These are phyloP conservation scores for Fratercula arctica DNA, from an alignment of 2,797 vertebrate species.

Conservation along the genomic window DNA sequence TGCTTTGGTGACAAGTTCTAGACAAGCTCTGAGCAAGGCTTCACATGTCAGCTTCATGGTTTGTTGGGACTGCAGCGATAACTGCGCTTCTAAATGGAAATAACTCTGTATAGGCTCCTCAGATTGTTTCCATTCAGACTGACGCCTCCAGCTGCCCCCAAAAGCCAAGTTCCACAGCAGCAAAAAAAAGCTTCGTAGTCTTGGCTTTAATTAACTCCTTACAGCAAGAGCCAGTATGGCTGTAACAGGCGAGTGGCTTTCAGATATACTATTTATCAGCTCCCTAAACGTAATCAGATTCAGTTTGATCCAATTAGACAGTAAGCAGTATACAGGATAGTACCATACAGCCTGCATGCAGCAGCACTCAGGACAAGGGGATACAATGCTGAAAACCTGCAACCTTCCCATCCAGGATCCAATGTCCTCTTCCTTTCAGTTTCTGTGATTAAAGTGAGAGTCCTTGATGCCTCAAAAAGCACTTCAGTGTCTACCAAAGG, in stretches of 20 bases:
- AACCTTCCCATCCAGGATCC: neutral
- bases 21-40: neutral
- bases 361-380: neutral
- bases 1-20: neutral
- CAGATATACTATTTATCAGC: slow-evolving; percentile 37
- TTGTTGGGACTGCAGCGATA: neutral
- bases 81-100: neutral
- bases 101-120: neutral
- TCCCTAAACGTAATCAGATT: slow-evolving; percentile 41
- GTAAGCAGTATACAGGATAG: neutral
- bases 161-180: neutral
- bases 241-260: neutral
- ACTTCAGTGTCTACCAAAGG: neutral
- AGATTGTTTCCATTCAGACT: neutral
- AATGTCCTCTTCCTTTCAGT: neutral
- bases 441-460: neutral
- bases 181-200: neutral
- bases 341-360: neutral
- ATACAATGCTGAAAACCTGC: neutral
- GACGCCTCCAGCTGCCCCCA: neutral
- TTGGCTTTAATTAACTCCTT: slow-evolving; percentile 51
- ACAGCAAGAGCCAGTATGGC: neutral
- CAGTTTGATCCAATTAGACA: slow-evolving; percentile 22
- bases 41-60: neutral
- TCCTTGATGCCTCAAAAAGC: neutral